Evolutionary conservation across 2,888 invertebrate species (phyloP), one percentile per base, ranked within the genome.

Genomic region (Sabellastarte sp.): DNA sequence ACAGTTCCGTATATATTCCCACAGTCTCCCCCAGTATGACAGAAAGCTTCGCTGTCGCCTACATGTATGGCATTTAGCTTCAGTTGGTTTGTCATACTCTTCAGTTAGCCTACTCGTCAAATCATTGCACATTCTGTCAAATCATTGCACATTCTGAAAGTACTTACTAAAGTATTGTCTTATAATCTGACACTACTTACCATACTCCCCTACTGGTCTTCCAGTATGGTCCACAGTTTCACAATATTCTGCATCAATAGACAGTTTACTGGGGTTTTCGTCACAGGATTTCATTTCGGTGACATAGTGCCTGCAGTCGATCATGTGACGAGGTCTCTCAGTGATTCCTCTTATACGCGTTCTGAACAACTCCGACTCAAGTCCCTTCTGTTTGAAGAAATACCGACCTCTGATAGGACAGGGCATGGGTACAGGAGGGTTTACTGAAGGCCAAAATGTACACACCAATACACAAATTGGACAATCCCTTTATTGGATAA

Each of bases 361-460:
- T 85, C 91, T 91, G 78, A 96, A 96, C 32, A 74, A 66, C 63
- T 82, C 81, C 41, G 74, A 67, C 1, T 64, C 33, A 26, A 72
- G 73, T 5, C 74, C 73, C 82, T 94, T 65, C 84, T 97, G 97
- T 0, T 90, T 90, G 79, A 98, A 97, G 82, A 90, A 92, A 80
- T 94, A 98, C 84, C 96, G 95, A 1, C 98, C 98, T 52, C 95
- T 95, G 1, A 98, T 91, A 0, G 97, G 97, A 83, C 97, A 97
- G 50, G 93, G 89, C 2, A 97, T 91, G 0, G 96, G 91, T 0
- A 92, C 90, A 0, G 97, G 97, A 2, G 83, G 83, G 65, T 84
- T 75, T 70, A 81, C 80, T 80, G 64, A 31, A n/a, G n/a, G n/a
- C n/a, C n/a, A n/a, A n/a, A n/a, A n/a, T n/a, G n/a, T n/a, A n/a